These are phyloP conservation scores for Chelon auratus DNA, from an alignment of 2,797 vertebrate genomes.

Conservation along the genomic window DNA sequence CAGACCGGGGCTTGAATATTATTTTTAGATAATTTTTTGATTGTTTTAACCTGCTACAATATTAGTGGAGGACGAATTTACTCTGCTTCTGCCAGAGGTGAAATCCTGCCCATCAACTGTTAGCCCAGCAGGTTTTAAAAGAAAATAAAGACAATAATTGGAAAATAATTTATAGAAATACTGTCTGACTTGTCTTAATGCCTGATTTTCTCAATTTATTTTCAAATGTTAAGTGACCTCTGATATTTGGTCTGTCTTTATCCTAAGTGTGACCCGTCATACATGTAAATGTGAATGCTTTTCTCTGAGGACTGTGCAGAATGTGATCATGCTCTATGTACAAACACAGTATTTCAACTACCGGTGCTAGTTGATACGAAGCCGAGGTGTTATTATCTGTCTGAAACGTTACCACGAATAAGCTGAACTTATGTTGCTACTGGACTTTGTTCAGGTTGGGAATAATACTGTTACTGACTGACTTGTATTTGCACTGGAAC, in stretches of 20 bases:
- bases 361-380: constrained; percentile 42
- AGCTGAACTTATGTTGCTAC: constrained; percentile 63
- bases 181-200: constrained; percentile 25
- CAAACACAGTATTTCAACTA: constrained; percentile 39
- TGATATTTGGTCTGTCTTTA: constrained; percentile 33
- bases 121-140: constrained; percentile 11
- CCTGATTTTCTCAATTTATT: constrained; percentile 37
- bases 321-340: constrained; percentile 57
- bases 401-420: constrained; percentile 72
- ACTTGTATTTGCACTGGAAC: constrained; percentile 92
- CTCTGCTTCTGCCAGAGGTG: constrained; percentile 6
- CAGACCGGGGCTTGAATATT: not conserved
- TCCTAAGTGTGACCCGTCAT: constrained; percentile 37
- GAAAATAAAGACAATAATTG: not conserved
- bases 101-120: constrained; percentile 1
- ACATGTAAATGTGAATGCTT: constrained; percentile 62
- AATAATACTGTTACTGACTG: constrained; percentile 85
- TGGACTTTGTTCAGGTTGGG: constrained; percentile 81
- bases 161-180: constrained; percentile 17
- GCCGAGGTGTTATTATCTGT: constrained; percentile 36
- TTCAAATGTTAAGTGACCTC: constrained; percentile 50
- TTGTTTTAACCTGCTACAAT: constrained; percentile 16
- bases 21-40: not conserved
- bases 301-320: constrained; percentile 41
- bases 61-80: not conserved